phyloP scores from a whole-genome alignment of 1,140 invertebrate genomes.

The Sycophaga agraensis region DNA sequence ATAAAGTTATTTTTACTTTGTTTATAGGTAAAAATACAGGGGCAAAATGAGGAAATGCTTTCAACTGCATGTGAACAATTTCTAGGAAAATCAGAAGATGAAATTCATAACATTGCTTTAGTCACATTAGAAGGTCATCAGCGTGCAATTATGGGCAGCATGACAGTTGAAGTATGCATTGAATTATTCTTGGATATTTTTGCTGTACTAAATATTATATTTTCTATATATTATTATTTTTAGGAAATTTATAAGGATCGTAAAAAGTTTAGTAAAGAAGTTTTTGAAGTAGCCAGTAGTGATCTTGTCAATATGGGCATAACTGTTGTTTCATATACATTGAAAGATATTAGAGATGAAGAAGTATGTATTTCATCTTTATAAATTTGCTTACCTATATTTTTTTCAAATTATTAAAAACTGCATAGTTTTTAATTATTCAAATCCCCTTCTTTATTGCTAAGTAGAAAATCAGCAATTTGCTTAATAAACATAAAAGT shows the following conservation, averaged over 20 bases:
- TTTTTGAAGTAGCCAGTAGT: constrained; percentile 91
- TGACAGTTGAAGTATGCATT: constrained; percentile 86
- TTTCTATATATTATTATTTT: constrained; percentile 26
- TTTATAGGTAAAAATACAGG: constrained; percentile 91
- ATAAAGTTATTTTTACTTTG: constrained; percentile 10
- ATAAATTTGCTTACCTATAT: constrained; percentile 3
- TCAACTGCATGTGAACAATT: constrained; percentile 96
- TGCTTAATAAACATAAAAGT: constrained; percentile 30
- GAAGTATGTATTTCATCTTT: constrained; percentile 69
- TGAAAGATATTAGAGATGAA: constrained; percentile 97
- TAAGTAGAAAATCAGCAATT: constrained; percentile 25
- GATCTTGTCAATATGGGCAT: constrained; percentile 98
- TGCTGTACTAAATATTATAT: not conserved
- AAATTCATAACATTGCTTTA: constrained; percentile 91
- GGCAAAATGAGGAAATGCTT: constrained; percentile 96
- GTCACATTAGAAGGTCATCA: constrained; percentile 97
- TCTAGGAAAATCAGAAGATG: constrained; percentile 84
- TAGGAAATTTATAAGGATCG: constrained; percentile 97
- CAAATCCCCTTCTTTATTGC: constrained; percentile 17
- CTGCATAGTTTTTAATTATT: constrained; percentile 10
- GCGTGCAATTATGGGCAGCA: constrained; percentile 97
- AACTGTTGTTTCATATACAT: constrained; percentile 95
- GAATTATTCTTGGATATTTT: not conserved
- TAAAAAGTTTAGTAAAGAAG: constrained; percentile 98
- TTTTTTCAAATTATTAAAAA: constrained; percentile 11